phyloP scores from a whole-genome alignment of 2,797 vertebrate species.

The Enteromius thamalakanensis region DNA sequence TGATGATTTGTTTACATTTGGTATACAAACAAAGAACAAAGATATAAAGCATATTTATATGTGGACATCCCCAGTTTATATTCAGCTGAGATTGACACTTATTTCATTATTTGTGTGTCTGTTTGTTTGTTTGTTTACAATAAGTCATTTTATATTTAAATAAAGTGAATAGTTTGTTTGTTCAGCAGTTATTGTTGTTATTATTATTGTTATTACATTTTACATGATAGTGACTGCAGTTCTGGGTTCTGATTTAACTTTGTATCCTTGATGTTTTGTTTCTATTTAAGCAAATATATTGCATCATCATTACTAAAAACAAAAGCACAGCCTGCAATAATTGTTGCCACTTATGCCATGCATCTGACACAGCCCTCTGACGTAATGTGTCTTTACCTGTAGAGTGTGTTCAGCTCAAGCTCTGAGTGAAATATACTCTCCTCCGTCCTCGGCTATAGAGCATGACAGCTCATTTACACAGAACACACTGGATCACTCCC shows the following conservation, averaged over 20 bases:
- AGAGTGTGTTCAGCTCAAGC: constrained; percentile 10
- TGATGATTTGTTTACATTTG: background rate
- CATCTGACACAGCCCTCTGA: background rate
- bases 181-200: background rate
- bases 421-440: constrained; percentile 34
- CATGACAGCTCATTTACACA: constrained; percentile 60
- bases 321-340: background rate
- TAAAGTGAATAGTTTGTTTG: background rate
- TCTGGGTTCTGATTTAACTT: background rate
- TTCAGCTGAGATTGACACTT: background rate
- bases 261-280: background rate
- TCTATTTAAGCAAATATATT: background rate
- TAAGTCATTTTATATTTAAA: background rate
- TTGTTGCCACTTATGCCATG: background rate
- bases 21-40: too few species aligned
- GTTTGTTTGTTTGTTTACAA: background rate
- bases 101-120: background rate
- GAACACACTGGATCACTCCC: constrained; percentile 56
- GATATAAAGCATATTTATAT: too few species aligned
- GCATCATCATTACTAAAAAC: background rate
- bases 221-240: background rate
- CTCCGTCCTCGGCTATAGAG: constrained; percentile 41
- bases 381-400: constrained; percentile 30
- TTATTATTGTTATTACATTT: background rate
- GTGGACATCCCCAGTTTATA: too few species aligned